Evolutionary conservation across 2,888 invertebrate genomes (phyloP).

Genomic region (Cyaniris semiargus): DNA sequence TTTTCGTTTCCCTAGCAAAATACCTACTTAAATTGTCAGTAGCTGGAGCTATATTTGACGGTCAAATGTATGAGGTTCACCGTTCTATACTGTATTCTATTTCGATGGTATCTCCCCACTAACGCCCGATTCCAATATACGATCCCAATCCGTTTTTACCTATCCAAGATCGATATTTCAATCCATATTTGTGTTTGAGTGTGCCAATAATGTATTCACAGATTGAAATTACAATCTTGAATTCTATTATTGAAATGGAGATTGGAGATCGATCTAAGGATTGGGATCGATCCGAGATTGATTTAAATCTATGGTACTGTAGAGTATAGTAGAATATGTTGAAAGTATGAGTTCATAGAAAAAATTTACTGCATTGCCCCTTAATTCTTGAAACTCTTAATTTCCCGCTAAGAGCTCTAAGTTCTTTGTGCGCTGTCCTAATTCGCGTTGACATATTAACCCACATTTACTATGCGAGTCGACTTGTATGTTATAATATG

Average conservation of each 20-base stretch:
- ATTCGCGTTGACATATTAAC: background rate
- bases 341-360: background rate
- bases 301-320: too few relatives aligned
- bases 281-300: too few relatives aligned
- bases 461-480: conserved; percentile 1
- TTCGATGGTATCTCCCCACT: background rate
- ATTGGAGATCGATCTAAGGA: too few relatives aligned
- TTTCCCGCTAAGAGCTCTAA: background rate
- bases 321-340: background rate
- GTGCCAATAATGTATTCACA: too few relatives aligned
- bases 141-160: too few relatives aligned
- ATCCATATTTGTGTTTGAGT: too few relatives aligned
- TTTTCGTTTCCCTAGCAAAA: too few relatives aligned
- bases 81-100: background rate
- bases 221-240: too few relatives aligned
- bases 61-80: background rate
- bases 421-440: background rate
- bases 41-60: background rate
- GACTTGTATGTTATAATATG: background rate
- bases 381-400: background rate
- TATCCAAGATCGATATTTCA: too few relatives aligned
- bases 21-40: background rate
- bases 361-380: background rate
- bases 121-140: too few relatives aligned
- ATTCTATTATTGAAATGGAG: too few relatives aligned